These are phyloP conservation scores for Felis chaus DNA, from an alignment of 2,113 vertebrate species.

Conservation along the genomic window DNA sequence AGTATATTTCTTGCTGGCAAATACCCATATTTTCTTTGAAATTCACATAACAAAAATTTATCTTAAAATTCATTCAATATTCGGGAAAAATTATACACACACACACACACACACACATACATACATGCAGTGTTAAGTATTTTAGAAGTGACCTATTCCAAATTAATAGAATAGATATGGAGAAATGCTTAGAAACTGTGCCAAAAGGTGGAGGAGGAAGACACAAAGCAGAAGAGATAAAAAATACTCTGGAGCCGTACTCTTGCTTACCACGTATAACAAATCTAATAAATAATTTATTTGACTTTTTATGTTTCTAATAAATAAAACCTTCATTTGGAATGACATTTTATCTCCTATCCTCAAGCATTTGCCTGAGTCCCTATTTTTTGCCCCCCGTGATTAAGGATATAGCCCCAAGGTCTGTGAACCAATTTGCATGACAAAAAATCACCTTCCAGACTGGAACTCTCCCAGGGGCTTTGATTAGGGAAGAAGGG, in stretches of 20 bases:
- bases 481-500: slow-evolving; percentile 51
- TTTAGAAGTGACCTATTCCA: not conserved
- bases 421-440: slow-evolving; percentile 56
- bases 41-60: not conserved
- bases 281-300: slow-evolving; percentile 56
- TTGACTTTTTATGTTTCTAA: slow-evolving; percentile 14
- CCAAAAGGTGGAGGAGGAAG: not conserved
- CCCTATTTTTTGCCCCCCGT: not conserved
- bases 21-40: not conserved
- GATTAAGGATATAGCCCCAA: slow-evolving; percentile 34
- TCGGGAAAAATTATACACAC: not conserved
- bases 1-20: not conserved
- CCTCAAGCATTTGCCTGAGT: slow-evolving; percentile 37
- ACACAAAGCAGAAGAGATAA: not conserved
- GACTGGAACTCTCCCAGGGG: slow-evolving; percentile 36
- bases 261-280: not conserved
- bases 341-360: slow-evolving; percentile 16
- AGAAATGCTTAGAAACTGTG: not conserved
- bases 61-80: not conserved
- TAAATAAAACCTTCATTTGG: slow-evolving; percentile 48
- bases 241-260: not conserved
- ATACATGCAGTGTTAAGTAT: not conserved
- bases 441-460: slow-evolving; percentile 36
- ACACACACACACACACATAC: no score
- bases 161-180: not conserved